Evolutionary conservation across 2,888 invertebrate genomes (phyloP), one percentile per base, ranked within the genome.

Genomic region (Smittia aterrima): DNA sequence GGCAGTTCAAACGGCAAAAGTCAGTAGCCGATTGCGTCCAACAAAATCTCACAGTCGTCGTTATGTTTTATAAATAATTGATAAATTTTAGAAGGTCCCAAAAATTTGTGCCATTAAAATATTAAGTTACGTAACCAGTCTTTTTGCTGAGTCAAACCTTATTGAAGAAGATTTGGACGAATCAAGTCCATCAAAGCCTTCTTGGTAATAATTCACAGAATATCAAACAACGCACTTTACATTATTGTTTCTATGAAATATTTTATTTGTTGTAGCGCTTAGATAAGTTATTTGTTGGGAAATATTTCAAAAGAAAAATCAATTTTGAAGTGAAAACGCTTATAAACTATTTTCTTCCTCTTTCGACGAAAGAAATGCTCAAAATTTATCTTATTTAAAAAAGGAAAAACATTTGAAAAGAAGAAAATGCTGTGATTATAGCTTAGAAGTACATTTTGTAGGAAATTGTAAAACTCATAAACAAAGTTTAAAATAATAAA

Each of bases 1-100:
- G 58, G 72, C 18, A 74, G 54, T 58, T 32, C 32, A 53, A 74
- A 74, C 18, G 74, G 74, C 1, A 74, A 74, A 22, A 74, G 47
- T 53, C 64, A 64, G 27, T 64, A 64, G 64, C 27, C 6, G 27
- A 58, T 18, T 47, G 2, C 47, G 38, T 38, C 38, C 6, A 38
- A 38, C 6, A 38, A 38, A 58, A 58, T 58, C 58, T 58, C 58
- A 64, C 7, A 18, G 20, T 16, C 20, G 3, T 64, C 25, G 25
- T 64, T 64, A 6, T 58, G 20, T 64, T 58, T 58, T 47, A 47
- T 6, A 47, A n/a, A 3, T 47, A 6, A 32, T 47, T 47, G 47
- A n/a, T 47, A 32, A 11, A n/a, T 6, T 6, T 47, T 47, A 47
- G n/a, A 47, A n/a, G 11, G 47, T 47, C 47, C 13, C 13, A 58